These are phyloP conservation scores for Cydia pomonella DNA, from an alignment of 1,140 invertebrate genomes.

Conservation along the genomic window DNA sequence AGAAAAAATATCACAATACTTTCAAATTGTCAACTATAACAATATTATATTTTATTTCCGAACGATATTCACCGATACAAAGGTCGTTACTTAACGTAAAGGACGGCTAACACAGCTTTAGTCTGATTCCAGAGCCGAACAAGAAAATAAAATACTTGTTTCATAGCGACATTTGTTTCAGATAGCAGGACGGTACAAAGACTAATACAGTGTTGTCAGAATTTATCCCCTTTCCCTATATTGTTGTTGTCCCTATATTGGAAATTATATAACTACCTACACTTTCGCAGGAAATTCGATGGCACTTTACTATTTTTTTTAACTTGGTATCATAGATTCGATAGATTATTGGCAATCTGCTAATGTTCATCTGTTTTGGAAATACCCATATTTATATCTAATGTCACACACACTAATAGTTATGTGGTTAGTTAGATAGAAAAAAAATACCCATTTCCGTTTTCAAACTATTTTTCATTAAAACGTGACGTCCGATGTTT, in stretches of 20 bases:
- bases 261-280: too few species aligned
- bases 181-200: not conserved
- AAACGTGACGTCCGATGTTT: slow-evolving; percentile 21
- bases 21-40: not conserved
- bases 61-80: slow-evolving; percentile 1
- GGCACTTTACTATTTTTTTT: too few species aligned
- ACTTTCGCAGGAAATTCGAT: too few species aligned
- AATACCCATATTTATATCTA: too few species aligned
- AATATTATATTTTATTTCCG: not conserved
- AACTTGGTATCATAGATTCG: too few species aligned
- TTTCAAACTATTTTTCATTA: slow-evolving; percentile 14
- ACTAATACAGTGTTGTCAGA: not conserved
- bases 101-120: slow-evolving; percentile 12
- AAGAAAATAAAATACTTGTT: slow-evolving; percentile 9
- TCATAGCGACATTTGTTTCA: not conserved
- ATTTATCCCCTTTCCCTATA: too few species aligned
- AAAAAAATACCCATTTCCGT: not conserved
- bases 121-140: not conserved
- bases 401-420: too few species aligned
- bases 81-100: slow-evolving; percentile 13
- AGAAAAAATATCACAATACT: not conserved
- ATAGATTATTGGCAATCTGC: too few species aligned
- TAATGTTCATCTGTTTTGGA: too few species aligned
- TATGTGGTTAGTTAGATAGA: not conserved
- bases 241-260: not conserved